These are phyloP conservation scores for Trachymyrmex cornetzi DNA, from an alignment of 1,140 invertebrate genomes.

Conservation along the genomic window DNA sequence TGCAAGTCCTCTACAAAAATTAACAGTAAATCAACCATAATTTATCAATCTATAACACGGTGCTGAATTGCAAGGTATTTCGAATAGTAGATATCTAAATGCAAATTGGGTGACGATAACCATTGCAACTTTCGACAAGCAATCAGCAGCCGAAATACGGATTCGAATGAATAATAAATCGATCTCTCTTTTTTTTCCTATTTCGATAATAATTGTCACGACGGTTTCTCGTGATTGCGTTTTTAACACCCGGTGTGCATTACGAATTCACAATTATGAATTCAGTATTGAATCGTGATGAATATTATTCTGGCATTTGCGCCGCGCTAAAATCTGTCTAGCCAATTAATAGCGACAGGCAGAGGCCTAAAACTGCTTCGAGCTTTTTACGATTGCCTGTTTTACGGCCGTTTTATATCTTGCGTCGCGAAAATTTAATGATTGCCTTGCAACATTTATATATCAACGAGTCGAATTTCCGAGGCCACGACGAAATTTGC, in stretches of 20 bases:
- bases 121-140: background rate
- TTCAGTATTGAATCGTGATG: background rate
- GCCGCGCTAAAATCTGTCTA: conserved; percentile 4
- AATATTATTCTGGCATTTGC: conserved; percentile 6
- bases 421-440: conserved; percentile 20
- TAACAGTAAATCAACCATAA: background rate
- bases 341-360: conserved; percentile 26
- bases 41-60: background rate
- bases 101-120: background rate
- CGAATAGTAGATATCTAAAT: background rate
- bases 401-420: conserved; percentile 48
- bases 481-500: conserved; percentile 20
- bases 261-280: background rate
- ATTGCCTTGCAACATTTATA: background rate
- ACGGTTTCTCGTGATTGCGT: background rate
- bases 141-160: background rate
- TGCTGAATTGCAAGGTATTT: background rate
- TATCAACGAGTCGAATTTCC: conserved; percentile 31
- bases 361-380: background rate
- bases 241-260: background rate
- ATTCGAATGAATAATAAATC: background rate
- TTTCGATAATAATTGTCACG: background rate
- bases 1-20: background rate
- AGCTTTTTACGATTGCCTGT: conserved; percentile 41
- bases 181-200: background rate